Evolutionary conservation across 2,888 invertebrate species (phyloP), one percentile per base, ranked within the genome.

Genomic region (Metacarcinus magister): DNA sequence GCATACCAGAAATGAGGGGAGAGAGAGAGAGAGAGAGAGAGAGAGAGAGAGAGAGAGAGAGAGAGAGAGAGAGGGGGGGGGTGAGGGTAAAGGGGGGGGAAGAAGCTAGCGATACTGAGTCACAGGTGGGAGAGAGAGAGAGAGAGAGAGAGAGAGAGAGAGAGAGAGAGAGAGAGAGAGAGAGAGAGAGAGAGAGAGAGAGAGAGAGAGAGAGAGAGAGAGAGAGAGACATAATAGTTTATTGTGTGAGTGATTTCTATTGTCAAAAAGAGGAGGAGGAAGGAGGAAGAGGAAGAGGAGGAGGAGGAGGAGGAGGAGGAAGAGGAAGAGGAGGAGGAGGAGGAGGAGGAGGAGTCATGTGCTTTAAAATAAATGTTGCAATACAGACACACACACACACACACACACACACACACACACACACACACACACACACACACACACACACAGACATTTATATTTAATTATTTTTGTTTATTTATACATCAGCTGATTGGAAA

Each of bases 391-490:
- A 91, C 39, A 91, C 91, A 39, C 44, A 44, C 91, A 39, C 44
- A 44, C 91, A 91, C 91, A 91, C 91, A 91, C 39, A 90, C 89
- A 90, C 89, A 90, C 89, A 90, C 89, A 90, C 89, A 90, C 89
- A 90, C 89, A 90, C 89, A 90, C 39, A 39, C 28, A 90, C 28
- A 32, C 89, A 90, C 32, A 32, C 89, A 28, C 89, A 28, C 28
- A 90, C 89, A 90, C 89, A 90, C 89, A 32, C 89, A 90, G 32
- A 39, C 89, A 90, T 16, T 13, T 32, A 32, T 16, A 90, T 39
- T 7, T 39, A 39, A 8, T 67, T 8, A 19, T 67, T 23, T 67
- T 67, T 67, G 67, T 67, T 67, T 67, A 67, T n/a, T 87, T 23
- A 44, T 44, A 23, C 44, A 19, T 91, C 44, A 91, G 44, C 44